Evolutionary conservation across 2,797 vertebrate genomes (phyloP).

Genomic region (Mustela erminea): DNA sequence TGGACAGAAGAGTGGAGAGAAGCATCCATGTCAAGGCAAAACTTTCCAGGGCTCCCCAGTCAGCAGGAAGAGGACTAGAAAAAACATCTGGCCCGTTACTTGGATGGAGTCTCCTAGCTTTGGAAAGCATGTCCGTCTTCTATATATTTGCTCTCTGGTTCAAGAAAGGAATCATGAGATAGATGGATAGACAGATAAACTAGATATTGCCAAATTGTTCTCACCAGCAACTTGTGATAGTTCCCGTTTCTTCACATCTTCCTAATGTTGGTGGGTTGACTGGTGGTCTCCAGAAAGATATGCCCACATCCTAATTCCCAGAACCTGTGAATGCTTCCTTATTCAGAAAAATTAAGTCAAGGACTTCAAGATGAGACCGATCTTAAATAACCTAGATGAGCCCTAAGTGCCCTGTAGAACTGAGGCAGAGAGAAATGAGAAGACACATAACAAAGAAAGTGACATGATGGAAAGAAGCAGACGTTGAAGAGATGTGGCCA

Average conservation of each 20-base stretch:
- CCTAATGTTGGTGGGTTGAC: neutral
- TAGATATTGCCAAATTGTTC: neutral
- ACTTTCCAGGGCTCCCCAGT: neutral
- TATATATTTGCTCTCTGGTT: neutral
- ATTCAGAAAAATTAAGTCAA: slow-evolving; percentile 5
- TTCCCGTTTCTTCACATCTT: neutral
- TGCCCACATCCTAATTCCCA: neutral
- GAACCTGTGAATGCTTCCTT: neutral
- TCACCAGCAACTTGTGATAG: neutral
- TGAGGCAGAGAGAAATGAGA: neutral
- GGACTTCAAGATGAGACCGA: neutral
- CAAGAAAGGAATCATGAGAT: neutral
- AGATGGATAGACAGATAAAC: neutral
- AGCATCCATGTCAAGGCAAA: neutral
- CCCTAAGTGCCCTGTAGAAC: neutral
- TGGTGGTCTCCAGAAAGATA: neutral
- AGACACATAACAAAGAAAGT: neutral
- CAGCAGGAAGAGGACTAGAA: neutral
- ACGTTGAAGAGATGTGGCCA: neutral
- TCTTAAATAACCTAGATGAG: neutral
- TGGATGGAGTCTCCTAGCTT: neutral
- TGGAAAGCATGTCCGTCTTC: neutral
- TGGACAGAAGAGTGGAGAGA: neutral
- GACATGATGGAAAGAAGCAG: neutral
- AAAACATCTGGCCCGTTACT: neutral